Evolutionary conservation across 2,113 vertebrate species (phyloP).

Genomic region (Bubo scandiacus): DNA sequence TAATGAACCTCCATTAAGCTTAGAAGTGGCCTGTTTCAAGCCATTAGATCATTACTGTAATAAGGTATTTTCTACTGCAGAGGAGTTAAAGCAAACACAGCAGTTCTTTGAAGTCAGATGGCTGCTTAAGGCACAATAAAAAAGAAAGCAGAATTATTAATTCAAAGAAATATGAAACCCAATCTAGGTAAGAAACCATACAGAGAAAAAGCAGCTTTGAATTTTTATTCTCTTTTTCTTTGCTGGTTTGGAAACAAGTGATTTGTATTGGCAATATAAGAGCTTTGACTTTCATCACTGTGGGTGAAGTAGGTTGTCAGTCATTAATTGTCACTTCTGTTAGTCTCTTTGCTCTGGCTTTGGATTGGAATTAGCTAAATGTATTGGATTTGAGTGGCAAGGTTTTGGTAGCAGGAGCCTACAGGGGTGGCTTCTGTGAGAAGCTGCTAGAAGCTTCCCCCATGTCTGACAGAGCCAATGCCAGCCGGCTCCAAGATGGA

Average conservation of each 20-base stretch:
- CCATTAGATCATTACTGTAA: constrained; percentile 56
- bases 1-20: constrained; percentile 27
- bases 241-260: neutral
- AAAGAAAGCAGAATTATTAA: constrained; percentile 12
- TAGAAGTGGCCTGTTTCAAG: constrained; percentile 5
- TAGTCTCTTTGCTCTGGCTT: neutral
- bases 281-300: neutral
- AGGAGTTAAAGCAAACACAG: constrained; percentile 32
- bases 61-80: constrained; percentile 31
- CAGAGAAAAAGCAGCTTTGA: neutral
- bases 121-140: constrained; percentile 23
- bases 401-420: neutral
- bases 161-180: neutral
- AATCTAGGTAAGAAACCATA: neutral
- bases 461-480: rapidly evolving
- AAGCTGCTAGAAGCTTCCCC: neutral
- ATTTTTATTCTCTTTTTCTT: neutral
- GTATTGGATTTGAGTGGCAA: neutral
- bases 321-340: neutral
- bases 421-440: neutral
- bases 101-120: constrained; percentile 38
- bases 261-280: neutral
- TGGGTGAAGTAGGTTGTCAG: neutral
- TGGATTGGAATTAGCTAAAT: neutral
- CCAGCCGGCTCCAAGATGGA: neutral